phyloP scores from a whole-genome alignment of 2,888 invertebrate genomes.

The Mimumesa dahlbomi region DNA sequence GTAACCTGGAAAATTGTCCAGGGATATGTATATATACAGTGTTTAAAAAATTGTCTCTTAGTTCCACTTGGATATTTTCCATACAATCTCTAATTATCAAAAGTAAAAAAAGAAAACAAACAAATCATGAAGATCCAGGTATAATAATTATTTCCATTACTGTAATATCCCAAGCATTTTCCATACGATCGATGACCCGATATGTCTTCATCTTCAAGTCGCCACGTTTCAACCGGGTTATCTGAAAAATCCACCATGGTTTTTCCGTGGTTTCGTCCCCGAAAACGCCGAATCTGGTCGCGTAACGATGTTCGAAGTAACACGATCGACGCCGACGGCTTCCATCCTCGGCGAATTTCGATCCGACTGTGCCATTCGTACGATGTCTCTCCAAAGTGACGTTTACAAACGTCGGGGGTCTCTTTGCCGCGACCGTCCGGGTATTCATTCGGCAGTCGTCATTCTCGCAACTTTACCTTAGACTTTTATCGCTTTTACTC shows the following conservation, averaged over 20 bases:
- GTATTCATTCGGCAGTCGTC: constrained; percentile 15
- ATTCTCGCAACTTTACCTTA: constrained; percentile 3
- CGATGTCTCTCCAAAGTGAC: constrained; percentile 24
- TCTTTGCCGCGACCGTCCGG: neutral
- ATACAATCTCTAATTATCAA: too few relatives aligned
- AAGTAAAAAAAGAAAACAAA: too few relatives aligned
- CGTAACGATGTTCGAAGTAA: neutral
- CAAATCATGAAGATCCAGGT: too few relatives aligned
- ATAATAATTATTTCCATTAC: too few relatives aligned
- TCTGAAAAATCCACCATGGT: constrained; percentile 7
- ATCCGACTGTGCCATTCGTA: constrained; percentile 14
- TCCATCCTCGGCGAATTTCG: constrained; percentile 5
- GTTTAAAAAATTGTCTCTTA: too few relatives aligned
- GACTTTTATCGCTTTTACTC: constrained; percentile 7
- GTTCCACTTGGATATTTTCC: too few relatives aligned
- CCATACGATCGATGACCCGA: too few relatives aligned
- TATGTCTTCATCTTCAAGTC: too few relatives aligned
- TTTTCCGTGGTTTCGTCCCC: constrained; percentile 1
- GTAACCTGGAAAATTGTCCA: too few relatives aligned
- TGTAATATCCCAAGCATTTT: too few relatives aligned
- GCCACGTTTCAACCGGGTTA: too few relatives aligned
- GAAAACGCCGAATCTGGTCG: neutral
- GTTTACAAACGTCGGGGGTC: constrained; percentile 25
- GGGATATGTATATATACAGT: too few relatives aligned
- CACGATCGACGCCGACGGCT: neutral